Percentiles rank a stretch among this genome's conserved stretches.
phyloP scores from a whole-genome alignment of 2,888 invertebrate genomes.

The Dioctria rufipes region DNA sequence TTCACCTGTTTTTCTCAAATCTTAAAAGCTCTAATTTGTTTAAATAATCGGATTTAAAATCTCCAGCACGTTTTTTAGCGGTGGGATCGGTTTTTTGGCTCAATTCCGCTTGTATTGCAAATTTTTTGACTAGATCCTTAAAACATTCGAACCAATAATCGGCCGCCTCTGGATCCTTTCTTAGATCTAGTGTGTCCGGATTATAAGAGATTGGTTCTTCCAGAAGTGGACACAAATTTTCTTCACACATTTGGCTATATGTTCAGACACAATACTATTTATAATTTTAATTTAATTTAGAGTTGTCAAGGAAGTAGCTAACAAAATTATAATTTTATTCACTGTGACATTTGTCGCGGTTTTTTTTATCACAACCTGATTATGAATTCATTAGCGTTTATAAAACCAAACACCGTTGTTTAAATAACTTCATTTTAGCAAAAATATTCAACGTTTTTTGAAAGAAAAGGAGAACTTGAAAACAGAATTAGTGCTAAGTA shows the following conservation, averaged over 20 bases:
- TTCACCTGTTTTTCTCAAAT: constrained; percentile 22
- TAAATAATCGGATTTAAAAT: constrained; percentile 87
- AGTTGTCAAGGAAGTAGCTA: too few relatives aligned
- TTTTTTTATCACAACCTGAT: constrained; percentile 33
- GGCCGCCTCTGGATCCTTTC: constrained; percentile 87
- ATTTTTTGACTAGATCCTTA: constrained; percentile 87
- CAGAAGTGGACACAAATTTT: constrained; percentile 82
- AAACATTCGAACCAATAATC: constrained; percentile 95
- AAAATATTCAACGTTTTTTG: too few relatives aligned
- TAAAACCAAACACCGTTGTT: too few relatives aligned
- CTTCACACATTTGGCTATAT: constrained; percentile 67
- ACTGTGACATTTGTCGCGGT: constrained; percentile 22
- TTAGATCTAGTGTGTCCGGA: constrained; percentile 94
- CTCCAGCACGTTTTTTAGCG: constrained; percentile 83
- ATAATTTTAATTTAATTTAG: constrained; percentile 16
- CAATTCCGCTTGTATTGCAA: constrained; percentile 84
- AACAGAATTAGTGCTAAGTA: too few relatives aligned
- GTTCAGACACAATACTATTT: too few relatives aligned
- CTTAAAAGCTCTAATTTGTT: constrained; percentile 75
- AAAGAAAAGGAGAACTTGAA: too few relatives aligned
- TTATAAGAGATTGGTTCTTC: constrained; percentile 84
- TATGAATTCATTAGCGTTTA: background rate
- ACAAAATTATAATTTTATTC: background rate
- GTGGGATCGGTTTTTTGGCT: constrained; percentile 84
- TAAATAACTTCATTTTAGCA: too few relatives aligned